Conservation (phyloP, 37 sponge, comb jelly and placozoan species). For the Oscarella lobularis region DNA sequence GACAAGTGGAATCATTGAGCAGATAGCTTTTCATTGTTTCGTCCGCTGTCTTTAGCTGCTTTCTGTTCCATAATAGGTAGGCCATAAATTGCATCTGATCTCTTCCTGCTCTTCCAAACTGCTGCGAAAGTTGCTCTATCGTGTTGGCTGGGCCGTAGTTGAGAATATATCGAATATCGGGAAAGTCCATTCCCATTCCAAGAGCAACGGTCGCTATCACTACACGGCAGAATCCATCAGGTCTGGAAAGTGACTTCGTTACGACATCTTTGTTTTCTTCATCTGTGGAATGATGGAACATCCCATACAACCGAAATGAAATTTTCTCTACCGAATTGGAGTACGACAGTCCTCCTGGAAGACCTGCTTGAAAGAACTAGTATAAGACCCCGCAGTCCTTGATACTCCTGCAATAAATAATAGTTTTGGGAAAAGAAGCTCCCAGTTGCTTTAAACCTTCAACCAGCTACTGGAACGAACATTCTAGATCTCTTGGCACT, state of each 20-base stretch:
- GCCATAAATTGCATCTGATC: not conserved
- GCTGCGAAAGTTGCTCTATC: not conserved
- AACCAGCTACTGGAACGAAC: not conserved
- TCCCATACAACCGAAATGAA: not conserved
- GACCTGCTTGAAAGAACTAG: not conserved
- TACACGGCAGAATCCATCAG: not conserved
- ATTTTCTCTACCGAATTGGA: not conserved
- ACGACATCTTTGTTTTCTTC: not conserved
- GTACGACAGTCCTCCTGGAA: not conserved
- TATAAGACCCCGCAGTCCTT: not conserved
- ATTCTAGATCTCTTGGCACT: too few species aligned
- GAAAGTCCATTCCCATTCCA: slow-evolving; percentile 4
- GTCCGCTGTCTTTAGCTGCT: not conserved
- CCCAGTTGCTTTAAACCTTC: not conserved
- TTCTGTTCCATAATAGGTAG: not conserved
- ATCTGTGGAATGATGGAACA: not conserved
- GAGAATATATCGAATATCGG: not conserved
- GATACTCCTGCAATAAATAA: not conserved
- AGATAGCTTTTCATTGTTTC: not conserved
- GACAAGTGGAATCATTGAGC: not conserved
- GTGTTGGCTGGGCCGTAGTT: not conserved
- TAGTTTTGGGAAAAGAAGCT: not conserved
- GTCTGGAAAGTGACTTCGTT: not conserved
- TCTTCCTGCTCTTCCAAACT: not conserved
- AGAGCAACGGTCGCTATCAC: not conserved